A percentile compares a stretch with the other conserved stretches of the same genome.
phyloP scores from a whole-genome alignment of 2,113 vertebrate species.

The Percopsis transmontana region DNA sequence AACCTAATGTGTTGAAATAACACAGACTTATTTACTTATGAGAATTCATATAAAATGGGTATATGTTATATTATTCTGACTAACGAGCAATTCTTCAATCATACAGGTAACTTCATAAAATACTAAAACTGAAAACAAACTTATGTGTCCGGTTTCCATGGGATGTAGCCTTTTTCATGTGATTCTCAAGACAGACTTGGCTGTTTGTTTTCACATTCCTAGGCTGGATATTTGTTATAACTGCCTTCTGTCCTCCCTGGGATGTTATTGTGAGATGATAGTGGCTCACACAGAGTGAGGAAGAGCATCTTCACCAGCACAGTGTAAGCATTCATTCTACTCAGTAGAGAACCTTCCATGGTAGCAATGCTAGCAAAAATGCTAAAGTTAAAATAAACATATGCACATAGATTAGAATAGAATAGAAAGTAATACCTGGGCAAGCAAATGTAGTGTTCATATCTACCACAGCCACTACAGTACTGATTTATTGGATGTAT shows the following conservation, averaged over 20 bases:
- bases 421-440: too few relatives aligned
- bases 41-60: slow-evolving; percentile 3
- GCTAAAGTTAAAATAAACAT: too few relatives aligned
- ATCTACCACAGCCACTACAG: too few relatives aligned
- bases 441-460: too few relatives aligned
- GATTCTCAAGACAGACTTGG: slow-evolving; percentile 45
- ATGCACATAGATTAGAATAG: too few relatives aligned
- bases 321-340: background rate
- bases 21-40: slow-evolving; percentile 19
- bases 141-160: slow-evolving; percentile 49
- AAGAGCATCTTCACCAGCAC: slow-evolving; percentile 3
- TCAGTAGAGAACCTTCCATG: too few relatives aligned
- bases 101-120: slow-evolving; percentile 46
- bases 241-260: slow-evolving; percentile 64
- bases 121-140: slow-evolving; percentile 36
- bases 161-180: slow-evolving; percentile 49
- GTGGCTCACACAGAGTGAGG: slow-evolving; percentile 37
- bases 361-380: too few relatives aligned
- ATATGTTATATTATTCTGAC: slow-evolving; percentile 3
- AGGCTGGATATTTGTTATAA: slow-evolving; percentile 74
- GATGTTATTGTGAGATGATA: slow-evolving; percentile 66
- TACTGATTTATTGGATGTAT: too few relatives aligned
- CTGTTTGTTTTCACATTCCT: slow-evolving; percentile 76
- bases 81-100: slow-evolving; percentile 27
- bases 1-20: slow-evolving; percentile 15